Evolutionary conservation across 2,888 invertebrate species (phyloP), one percentile per base, ranked within the genome.

Genomic region (Stenurella melanura): DNA sequence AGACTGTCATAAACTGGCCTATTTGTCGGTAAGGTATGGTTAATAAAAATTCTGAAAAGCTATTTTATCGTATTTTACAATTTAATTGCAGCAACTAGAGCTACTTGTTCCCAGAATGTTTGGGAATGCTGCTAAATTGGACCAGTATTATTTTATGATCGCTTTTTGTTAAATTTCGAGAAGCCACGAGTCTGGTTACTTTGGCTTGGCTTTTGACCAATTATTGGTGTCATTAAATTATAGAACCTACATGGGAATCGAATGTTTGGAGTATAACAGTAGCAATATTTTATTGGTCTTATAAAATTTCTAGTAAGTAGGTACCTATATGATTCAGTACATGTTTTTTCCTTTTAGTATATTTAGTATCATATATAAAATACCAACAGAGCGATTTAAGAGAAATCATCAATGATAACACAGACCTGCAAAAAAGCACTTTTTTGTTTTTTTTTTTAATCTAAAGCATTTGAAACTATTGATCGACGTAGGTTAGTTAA

Each of bases 61-160:
- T 75, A 83, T 83, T 83, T 83, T 83, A 83, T 82, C 82, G 80
- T 80, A 82, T 84, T 85, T 85, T 85, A 84, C 75, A 81, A 82
- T 84, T 81, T 84, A 80, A 85, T 84, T 82, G 82, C 81, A 57
- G 74, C 73, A 71, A 74, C 73, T 70, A 76, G 67, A 73, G 80
- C 81, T 80, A 81, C 81, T 58, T 80, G 60, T 81, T 81, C 81
- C 54, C 0, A 67, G 81, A 81, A 81, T 63, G 63, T 71, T 72
- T 34, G 26, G 26, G 76, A 68, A 73, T 71, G 67, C 21, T 38
- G 38, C 18, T 64, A 75, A 70, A 75, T 70, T 75, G 64, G 70
- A 6, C 70, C 69, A 57, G 42, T 64, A 61, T 21, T 30, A 58
- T 30, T 74, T 75, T 70, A 70, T 58, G 64, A 60, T 68, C 57